Base-by-base conservation (phyloP, 2,797 vertebrate genomes). In the Tapirus indicus region DNA sequence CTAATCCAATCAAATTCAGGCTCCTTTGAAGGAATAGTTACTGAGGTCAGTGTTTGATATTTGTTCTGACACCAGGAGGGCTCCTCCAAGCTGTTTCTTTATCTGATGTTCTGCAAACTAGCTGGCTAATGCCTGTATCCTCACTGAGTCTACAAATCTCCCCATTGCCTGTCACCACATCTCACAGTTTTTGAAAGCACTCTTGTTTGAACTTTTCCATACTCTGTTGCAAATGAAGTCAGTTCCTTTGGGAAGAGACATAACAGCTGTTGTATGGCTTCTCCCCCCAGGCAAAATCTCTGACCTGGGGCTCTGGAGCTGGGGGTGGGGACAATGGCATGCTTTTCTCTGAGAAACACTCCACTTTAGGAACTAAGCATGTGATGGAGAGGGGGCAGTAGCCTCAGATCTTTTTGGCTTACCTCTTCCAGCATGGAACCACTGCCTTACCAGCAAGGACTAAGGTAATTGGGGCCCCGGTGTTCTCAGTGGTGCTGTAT, bases 201-300 rank as follows among this genome's bases (percentile, higher is more conserved):
- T 44, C 49, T 52, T 52, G 49, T 52, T 52, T 92, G 47, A 89
- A 92, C 47, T 49, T 60, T 69, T 80, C 69, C 12, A 7, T 68
- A n/a, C 66, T 92, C 13, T 47, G 17, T 94, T 95, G 52, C 64
- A 95, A 88, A 80, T 80, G 16, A 69, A 88, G 29, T 87, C 23
- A 60, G 35, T 38, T 88, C 32, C 32, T 85, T 25, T 71, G 23
- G 66, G 25, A 93, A 83, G 62, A 71, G 66, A 14, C 21, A 35
- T 87, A 35, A 64, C 10, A 86, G 21, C 44, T 29, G 17, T 66
- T 88, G 47, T 54, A 66, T 88, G 56, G 44, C 35, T 68, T 25
- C 29, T 58, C 2, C n/a, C 44, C 29, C n/a, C 64, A 44, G 25
- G 62, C 88, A 85, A 44, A 60, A 68, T 85, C 27, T 90, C 27